Evolutionary conservation across 1,140 invertebrate species (phyloP), one percentile per base, ranked within the genome.

Genomic region (Atopsyche davidsoni): DNA sequence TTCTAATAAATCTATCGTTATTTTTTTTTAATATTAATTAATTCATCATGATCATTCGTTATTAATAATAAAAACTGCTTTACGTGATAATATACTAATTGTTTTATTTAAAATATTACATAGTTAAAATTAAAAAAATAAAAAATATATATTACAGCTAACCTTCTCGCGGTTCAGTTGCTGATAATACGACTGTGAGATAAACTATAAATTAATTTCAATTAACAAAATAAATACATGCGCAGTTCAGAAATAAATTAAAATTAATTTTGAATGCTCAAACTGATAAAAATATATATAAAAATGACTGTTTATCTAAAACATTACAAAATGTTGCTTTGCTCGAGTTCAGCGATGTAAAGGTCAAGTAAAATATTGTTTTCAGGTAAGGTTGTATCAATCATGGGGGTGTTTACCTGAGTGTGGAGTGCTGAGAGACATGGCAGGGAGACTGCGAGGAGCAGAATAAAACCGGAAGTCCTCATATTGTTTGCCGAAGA

Each of bases 361-460:
- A 25, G 13, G 18, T 16, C 11, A 25, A 22, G 18, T 23, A 24
- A 7, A 31, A 24, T 4, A 13, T 24, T 3, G n/a, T 46, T 17
- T 14, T 34, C 16, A 46, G 28, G 25, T 46, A 14, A 32, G n/a
- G 19, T n/a, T 34, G 43, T 32, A 32, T 14, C 18, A 10, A 43
- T 3, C n/a, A n/a, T 43, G 24, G 24, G 3, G 4, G 31, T 7
- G 2, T 25, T 46, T 52, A 52, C 50, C 43, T 52, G 42, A 11
- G 32, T 52, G 34, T 52, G 42, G 9, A 52, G 38, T 9, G 50
- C 43, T 13, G 50, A 32, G n/a, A 52, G 46, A 16, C 16, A 40
- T 10, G 50, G 50, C 23, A 52, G 38, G 13, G 14, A 4, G 14
- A 46, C 34, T 40, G 50, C 50, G 10, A 46, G 23, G 3, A 52